Percentiles rank a stretch among this genome's conserved stretches.
phyloP scores from a whole-genome alignment of 2,797 vertebrate species.

The Bradypus variegatus region DNA sequence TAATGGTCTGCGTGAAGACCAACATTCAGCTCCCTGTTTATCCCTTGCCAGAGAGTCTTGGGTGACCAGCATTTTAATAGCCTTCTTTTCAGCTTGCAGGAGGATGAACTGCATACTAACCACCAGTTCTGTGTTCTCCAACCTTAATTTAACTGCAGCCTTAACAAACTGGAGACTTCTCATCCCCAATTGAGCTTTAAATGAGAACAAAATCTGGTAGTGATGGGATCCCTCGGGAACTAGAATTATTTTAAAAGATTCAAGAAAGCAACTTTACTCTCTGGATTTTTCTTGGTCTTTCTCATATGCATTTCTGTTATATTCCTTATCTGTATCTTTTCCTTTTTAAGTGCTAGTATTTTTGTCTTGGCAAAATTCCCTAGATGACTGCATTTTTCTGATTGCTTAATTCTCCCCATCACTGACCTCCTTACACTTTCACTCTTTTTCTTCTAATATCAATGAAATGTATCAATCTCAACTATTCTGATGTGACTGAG shows the following conservation, averaged over 20 bases:
- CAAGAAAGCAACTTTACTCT: conserved; percentile 7
- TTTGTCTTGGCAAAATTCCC: background rate
- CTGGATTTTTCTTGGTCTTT: background rate
- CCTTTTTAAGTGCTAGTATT: background rate
- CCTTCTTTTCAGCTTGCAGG: conserved; percentile 65
- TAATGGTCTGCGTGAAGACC: conserved; percentile 72
- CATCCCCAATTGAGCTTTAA: conserved; percentile 66
- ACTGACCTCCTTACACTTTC: background rate
- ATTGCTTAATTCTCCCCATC: background rate
- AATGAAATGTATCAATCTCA: background rate
- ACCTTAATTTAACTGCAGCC: conserved; percentile 72
- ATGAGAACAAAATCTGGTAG: conserved; percentile 66
- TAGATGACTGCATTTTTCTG: background rate
- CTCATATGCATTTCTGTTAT: background rate
- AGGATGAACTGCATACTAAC: conserved; percentile 77
- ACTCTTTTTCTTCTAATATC: background rate
- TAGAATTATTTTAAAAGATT: conserved; percentile 9
- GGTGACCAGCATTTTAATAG: conserved; percentile 82
- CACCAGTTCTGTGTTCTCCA: conserved; percentile 73
- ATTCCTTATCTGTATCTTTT: background rate
- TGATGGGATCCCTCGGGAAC: conserved; percentile 57
- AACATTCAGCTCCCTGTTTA: conserved; percentile 71
- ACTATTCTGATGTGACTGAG: background rate
- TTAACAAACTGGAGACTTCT: conserved; percentile 71
- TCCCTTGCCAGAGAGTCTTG: conserved; percentile 61